Conservation (phyloP, 1,140 invertebrate species). For the Battus philenor region DNA sequence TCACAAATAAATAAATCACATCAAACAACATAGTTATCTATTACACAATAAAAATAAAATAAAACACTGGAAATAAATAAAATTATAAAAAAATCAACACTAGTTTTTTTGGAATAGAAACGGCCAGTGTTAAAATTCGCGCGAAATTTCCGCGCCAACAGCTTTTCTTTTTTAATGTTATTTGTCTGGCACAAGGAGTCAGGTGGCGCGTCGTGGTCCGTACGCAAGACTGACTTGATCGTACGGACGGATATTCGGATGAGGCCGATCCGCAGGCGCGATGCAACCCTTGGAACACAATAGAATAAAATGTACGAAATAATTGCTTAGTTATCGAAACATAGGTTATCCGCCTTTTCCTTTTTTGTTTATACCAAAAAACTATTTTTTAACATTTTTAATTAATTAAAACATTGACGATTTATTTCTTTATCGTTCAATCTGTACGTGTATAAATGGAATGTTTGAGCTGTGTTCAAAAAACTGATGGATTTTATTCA, state of each 20-base stretch:
- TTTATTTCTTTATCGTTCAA: no score
- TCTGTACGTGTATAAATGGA: no score
- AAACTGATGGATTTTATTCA: no score
- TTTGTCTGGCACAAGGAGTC: not conserved
- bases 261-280: slow-evolving; percentile 15
- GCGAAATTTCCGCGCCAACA: slow-evolving; percentile 4
- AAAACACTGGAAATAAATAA: not conserved
- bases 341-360: no score
- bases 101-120: not conserved
- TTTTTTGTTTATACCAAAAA: no score
- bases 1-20: slow-evolving; percentile 8
- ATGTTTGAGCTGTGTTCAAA: no score
- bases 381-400: no score
- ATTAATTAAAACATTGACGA: no score
- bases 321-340: slow-evolving; percentile 1
- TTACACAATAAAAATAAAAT: slow-evolving; percentile 7
- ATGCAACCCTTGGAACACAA: slow-evolving; percentile 7
- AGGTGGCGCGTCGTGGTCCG: slow-evolving; percentile 1
- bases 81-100: slow-evolving; percentile 1
- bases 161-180: not conserved
- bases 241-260: not conserved
- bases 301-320: not conserved
- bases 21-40: not conserved
- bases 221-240: slow-evolving; percentile 4
- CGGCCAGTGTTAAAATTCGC: not conserved